phyloP scores from a whole-genome alignment of 2,797 vertebrate species.

The Notolepis coatsorum region DNA sequence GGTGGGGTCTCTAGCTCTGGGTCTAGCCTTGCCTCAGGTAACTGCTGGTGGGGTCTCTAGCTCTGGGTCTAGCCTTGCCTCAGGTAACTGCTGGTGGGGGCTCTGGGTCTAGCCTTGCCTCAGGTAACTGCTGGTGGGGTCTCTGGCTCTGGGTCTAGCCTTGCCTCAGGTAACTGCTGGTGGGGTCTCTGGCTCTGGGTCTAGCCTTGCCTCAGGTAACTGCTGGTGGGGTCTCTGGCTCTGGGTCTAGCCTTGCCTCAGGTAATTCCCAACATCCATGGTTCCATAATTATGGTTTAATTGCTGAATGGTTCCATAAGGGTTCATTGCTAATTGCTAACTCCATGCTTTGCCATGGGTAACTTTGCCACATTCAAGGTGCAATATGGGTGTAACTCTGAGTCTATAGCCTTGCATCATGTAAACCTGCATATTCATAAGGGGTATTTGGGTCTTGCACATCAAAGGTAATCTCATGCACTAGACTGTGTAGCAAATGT shows the following conservation, averaged over 20 bases:
- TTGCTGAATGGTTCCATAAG: not conserved
- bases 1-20: conserved; percentile 77
- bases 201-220: too few species aligned
- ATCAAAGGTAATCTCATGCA: conserved; percentile 22
- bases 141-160: too few species aligned
- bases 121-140: too few species aligned
- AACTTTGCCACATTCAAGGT: not conserved
- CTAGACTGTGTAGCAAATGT: conserved; percentile 21
- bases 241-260: conserved; percentile 57
- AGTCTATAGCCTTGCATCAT: conserved; percentile 4
- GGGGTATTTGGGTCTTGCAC: not conserved
- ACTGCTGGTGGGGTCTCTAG: too few species aligned
- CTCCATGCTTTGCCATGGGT: not conserved
- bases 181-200: too few species aligned
- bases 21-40: conserved; percentile 83
- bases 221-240: too few species aligned
- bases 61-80: too few species aligned
- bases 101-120: too few species aligned
- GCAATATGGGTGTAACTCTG: not conserved
- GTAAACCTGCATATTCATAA: not conserved
- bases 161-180: too few species aligned
- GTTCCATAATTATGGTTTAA: too few species aligned
- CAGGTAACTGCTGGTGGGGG: too few species aligned
- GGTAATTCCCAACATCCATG: too few species aligned
- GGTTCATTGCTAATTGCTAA: not conserved